These are phyloP conservation scores for Rallus limicola DNA, from an alignment of 2,113 vertebrate species.

Conservation along the genomic window DNA sequence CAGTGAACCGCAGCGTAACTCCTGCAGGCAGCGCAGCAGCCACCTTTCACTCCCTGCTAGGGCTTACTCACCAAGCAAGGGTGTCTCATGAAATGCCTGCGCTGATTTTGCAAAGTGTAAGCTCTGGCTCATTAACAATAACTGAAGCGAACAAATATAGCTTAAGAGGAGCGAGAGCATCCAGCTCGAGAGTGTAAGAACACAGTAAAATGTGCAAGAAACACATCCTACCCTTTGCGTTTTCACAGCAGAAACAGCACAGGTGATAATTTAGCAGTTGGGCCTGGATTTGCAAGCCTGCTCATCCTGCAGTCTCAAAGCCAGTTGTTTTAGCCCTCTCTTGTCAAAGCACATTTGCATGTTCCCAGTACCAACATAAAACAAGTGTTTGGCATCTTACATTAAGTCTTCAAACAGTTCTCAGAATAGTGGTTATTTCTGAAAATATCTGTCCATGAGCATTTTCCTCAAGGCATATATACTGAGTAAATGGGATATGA, in stretches of 20 bases:
- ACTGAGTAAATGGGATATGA: slow-evolving; percentile 22
- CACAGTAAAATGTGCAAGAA: neutral
- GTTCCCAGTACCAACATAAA: neutral
- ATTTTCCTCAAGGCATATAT: neutral
- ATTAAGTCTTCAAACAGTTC: neutral
- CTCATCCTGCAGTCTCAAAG: neutral
- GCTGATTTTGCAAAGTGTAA: neutral
- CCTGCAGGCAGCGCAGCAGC: slow-evolving; percentile 27
- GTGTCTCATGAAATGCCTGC: neutral
- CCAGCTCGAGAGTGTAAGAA: neutral
- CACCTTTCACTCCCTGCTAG: neutral
- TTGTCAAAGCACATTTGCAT: neutral
- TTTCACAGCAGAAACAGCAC: neutral
- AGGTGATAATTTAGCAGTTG: neutral
- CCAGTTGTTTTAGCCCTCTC: slow-evolving; percentile 2
- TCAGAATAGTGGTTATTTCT: neutral
- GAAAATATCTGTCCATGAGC: neutral
- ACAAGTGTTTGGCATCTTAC: neutral
- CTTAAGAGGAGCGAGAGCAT: neutral
- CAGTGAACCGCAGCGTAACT: neutral
- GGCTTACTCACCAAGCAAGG: neutral
- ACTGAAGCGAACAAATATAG: neutral
- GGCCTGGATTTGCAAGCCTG: slow-evolving; percentile 10
- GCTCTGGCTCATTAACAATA: neutral
- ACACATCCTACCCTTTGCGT: neutral